Evolutionary conservation across 2,888 invertebrate species (phyloP).

Genomic region (Acheta domesticus): DNA sequence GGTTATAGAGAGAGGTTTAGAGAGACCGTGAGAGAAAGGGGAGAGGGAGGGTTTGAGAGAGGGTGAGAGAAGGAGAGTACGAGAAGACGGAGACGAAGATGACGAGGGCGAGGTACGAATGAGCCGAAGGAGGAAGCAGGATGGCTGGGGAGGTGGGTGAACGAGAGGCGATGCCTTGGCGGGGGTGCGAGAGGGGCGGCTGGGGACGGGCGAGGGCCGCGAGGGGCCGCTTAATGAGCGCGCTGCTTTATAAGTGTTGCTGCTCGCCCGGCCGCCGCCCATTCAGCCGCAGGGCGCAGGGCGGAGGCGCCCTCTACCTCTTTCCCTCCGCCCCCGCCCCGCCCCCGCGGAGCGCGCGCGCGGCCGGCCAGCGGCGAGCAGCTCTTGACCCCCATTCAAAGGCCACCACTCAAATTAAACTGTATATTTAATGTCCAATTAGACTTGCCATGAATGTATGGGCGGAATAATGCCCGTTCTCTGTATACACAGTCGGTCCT

Average conservation of each 20-base stretch:
- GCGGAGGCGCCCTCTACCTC: not conserved
- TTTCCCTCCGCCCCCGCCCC: not conserved
- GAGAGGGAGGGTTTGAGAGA: not conserved
- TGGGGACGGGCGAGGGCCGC: no score
- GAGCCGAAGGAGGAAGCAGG: not conserved
- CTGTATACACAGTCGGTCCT: no score
- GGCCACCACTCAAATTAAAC: slow-evolving; percentile 31
- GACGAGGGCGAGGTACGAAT: not conserved
- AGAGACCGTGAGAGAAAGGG: not conserved
- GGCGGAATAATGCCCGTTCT: slow-evolving; percentile 11
- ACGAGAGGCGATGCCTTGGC: no score
- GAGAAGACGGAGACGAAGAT: not conserved
- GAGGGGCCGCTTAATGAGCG: not conserved
- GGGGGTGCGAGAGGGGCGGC: no score
- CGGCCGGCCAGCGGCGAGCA: not conserved
- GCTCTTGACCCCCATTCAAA: not conserved
- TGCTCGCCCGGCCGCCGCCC: slow-evolving; percentile 8
- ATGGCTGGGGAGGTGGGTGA: not conserved
- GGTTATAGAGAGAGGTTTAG: not conserved
- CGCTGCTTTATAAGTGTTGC: slow-evolving; percentile 8
- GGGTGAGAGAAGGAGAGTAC: not conserved
- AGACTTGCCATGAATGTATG: slow-evolving; percentile 19
- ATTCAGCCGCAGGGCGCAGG: not conserved
- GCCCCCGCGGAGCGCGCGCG: not conserved
- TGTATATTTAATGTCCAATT: slow-evolving; percentile 32